phyloP scores from a whole-genome alignment of 2,888 invertebrate genomes.

The Diloba caeruleocephala region DNA sequence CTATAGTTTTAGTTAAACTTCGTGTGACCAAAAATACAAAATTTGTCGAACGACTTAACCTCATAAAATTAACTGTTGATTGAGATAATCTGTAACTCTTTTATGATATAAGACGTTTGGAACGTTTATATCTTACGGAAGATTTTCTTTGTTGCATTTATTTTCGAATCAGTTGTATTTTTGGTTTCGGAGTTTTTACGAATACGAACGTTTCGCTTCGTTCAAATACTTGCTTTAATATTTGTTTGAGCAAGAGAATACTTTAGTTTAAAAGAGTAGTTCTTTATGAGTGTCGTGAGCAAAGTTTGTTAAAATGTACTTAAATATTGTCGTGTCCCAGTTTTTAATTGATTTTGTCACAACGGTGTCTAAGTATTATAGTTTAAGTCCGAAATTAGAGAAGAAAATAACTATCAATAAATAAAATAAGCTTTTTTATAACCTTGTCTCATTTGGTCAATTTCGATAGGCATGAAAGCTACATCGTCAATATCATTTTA shows the following conservation, averaged over 20 bases:
- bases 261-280: too few relatives aligned
- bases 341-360: constrained; percentile 45
- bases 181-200: too few relatives aligned
- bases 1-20: constrained; percentile 40
- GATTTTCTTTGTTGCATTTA: too few relatives aligned
- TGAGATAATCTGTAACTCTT: too few relatives aligned
- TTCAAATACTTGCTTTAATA: constrained; percentile 9
- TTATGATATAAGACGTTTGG: too few relatives aligned
- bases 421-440: constrained; percentile 18
- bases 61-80: too few relatives aligned
- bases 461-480: too few relatives aligned
- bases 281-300: neutral
- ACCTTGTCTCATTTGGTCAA: too few relatives aligned
- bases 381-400: constrained; percentile 48
- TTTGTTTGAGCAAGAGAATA: constrained; percentile 11
- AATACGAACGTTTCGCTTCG: constrained; percentile 1
- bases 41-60: too few relatives aligned
- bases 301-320: constrained; percentile 47
- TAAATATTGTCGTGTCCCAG: constrained; percentile 51
- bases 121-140: too few relatives aligned
- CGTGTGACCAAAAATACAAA: constrained; percentile 14
- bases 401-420: constrained; percentile 23
- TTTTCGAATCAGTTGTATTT: too few relatives aligned
- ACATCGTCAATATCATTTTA: too few relatives aligned
- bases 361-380: constrained; percentile 69